phyloP scores from a whole-genome alignment of 2,888 invertebrate species.

The Cephus nigrinus region DNA sequence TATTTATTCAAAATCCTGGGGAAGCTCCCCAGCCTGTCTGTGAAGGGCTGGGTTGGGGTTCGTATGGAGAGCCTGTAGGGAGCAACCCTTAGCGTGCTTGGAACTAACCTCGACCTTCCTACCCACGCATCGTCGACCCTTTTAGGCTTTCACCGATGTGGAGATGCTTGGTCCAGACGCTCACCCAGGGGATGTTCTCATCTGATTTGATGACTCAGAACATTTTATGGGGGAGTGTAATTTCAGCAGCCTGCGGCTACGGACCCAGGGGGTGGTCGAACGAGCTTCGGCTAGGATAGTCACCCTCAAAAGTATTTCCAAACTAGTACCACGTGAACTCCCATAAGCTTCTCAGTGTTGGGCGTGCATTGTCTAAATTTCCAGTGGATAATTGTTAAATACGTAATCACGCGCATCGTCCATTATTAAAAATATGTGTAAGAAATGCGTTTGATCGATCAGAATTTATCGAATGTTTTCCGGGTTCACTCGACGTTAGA shows the following conservation, averaged over 20 bases:
- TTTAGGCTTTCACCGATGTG: background rate
- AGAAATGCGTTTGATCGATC: conserved; percentile 16
- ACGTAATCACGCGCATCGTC: background rate
- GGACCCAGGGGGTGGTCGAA: background rate
- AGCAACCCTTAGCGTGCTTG: background rate
- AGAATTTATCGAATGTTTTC: conserved; percentile 29
- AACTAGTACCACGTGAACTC: background rate
- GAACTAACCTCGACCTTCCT: background rate
- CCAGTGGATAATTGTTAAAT: background rate
- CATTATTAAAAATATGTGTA: conserved; percentile 12
- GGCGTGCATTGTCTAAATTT: background rate
- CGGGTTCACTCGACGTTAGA: conserved; percentile 39
- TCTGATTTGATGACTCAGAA: conserved; percentile 45
- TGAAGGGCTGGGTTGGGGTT: background rate
- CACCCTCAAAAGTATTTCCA: background rate
- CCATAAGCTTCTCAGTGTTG: background rate
- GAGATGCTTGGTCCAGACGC: background rate
- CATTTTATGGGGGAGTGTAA: conserved; percentile 4
- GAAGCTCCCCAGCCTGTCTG: background rate
- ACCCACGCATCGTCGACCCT: background rate
- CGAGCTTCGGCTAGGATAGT: background rate
- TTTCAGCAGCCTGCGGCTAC: background rate
- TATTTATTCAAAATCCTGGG: conserved; percentile 21
- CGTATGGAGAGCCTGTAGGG: background rate
- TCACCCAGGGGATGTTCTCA: conserved; percentile 5